These are phyloP conservation scores for Altica lythri DNA, from an alignment of 2,888 invertebrate species.

Conservation along the genomic window DNA sequence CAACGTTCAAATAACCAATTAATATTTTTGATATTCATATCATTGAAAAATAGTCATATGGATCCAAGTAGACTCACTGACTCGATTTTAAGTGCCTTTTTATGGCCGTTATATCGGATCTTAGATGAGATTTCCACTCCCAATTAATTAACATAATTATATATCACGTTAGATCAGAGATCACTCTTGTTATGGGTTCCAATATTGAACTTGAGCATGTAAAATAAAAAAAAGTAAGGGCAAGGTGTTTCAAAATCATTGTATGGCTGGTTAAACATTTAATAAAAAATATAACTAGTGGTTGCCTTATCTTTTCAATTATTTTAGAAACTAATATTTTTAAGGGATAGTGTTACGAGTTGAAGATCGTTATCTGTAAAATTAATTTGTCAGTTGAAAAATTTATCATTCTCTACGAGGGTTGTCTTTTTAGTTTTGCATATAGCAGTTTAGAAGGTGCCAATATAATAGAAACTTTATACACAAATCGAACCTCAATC, in stretches of 20 bases:
- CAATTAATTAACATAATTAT: slow-evolving; percentile 34
- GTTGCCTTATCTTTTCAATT: background rate
- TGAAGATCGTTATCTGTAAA: too few relatives aligned
- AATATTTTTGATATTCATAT: slow-evolving; percentile 21
- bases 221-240: slow-evolving; percentile 8
- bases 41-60: slow-evolving; percentile 20
- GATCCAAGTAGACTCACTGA: slow-evolving; percentile 13
- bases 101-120: slow-evolving; percentile 20
- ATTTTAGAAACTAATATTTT: background rate
- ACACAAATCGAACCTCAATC: too few relatives aligned
- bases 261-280: too few relatives aligned
- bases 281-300: too few relatives aligned
- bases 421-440: too few relatives aligned
- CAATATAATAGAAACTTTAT: too few relatives aligned
- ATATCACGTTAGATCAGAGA: slow-evolving; percentile 25
- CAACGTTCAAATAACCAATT: too few relatives aligned
- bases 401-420: too few relatives aligned
- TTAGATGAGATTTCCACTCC: slow-evolving; percentile 32
- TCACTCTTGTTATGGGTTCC: slow-evolving; percentile 24
- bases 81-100: slow-evolving; percentile 19
- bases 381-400: too few relatives aligned
- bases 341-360: too few relatives aligned
- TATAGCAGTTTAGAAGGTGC: too few relatives aligned
- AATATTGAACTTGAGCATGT: slow-evolving; percentile 20
- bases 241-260: slow-evolving; percentile 8